Evolutionary conservation across 30 jellyfish, hydroid and myxozoan species (phyloP).

Genomic region (Calvadosia cruxmelitensis): DNA sequence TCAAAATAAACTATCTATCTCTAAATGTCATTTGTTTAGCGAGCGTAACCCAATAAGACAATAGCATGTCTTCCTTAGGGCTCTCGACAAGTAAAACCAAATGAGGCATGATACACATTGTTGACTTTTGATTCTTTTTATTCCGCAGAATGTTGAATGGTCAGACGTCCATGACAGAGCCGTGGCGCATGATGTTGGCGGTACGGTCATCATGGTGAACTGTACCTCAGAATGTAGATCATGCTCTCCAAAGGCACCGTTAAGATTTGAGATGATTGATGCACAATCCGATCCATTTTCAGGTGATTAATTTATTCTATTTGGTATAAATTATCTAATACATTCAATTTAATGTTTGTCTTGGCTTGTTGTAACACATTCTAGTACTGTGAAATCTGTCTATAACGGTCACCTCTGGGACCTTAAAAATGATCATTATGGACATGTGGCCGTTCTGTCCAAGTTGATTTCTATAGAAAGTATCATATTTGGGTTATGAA

Average conservation of each 20-base stretch:
- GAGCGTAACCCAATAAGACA: no score
- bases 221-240: slow-evolving; percentile 34
- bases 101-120: no score
- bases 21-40: no score
- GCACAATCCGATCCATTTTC: slow-evolving; percentile 31
- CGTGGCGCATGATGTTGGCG: not conserved
- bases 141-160: slow-evolving; percentile 33
- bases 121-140: not conserved
- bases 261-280: slow-evolving; percentile 49
- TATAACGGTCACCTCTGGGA: no score
- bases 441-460: no score
- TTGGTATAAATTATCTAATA: not conserved
- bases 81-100: no score
- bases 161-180: not conserved
- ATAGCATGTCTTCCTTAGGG: no score
- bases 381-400: no score
- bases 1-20: no score
- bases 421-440: no score
- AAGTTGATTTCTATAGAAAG: no score
- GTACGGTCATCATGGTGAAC: slow-evolving; percentile 22
- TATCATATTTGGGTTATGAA: no score
- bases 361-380: not conserved
- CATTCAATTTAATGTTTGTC: not conserved
- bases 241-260: slow-evolving; percentile 16
- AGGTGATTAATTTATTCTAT: slow-evolving; percentile 2